A percentile compares a stretch with the other conserved stretches of the same genome.
These are phyloP conservation scores for Pasiphila rectangulata DNA, from an alignment of 2,888 invertebrate genomes.

Conservation along the genomic window DNA sequence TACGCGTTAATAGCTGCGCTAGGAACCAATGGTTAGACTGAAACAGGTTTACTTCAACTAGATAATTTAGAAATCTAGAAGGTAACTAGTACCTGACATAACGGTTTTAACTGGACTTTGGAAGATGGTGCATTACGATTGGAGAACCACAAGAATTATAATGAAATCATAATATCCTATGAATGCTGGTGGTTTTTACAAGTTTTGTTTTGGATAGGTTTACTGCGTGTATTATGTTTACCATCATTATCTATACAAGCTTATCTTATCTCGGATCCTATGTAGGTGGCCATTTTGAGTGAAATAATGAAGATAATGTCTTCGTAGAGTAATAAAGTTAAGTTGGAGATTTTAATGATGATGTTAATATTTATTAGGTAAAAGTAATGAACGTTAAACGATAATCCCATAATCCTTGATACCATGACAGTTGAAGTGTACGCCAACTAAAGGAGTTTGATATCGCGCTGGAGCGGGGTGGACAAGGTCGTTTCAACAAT, in stretches of 20 bases:
- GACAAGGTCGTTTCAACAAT: slow-evolving; percentile 42
- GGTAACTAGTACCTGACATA: slow-evolving; percentile 12
- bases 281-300: slow-evolving; percentile 46
- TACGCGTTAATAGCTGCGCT: slow-evolving; percentile 3
- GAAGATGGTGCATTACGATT: slow-evolving; percentile 9
- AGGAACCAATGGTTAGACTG: slow-evolving; percentile 4
- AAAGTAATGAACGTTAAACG: not conserved
- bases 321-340: slow-evolving; percentile 24
- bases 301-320: slow-evolving; percentile 41
- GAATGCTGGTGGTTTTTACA: not conserved
- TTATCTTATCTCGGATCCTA: slow-evolving; percentile 57
- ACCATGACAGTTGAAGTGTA: not conserved
- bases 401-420: not conserved
- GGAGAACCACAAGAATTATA: slow-evolving; percentile 1
- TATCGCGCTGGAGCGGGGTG: slow-evolving; percentile 7
- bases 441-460: not conserved
- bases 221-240: slow-evolving; percentile 40
- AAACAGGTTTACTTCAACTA: slow-evolving; percentile 19
- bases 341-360: slow-evolving; percentile 13
- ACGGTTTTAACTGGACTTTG: slow-evolving; percentile 14
- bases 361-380: slow-evolving; percentile 3
- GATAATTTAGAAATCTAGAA: slow-evolving; percentile 18
- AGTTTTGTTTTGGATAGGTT: slow-evolving; percentile 32
- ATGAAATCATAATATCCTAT: not conserved
- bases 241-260: slow-evolving; percentile 42